Evolutionary conservation across 92 coral and sea anemone genomes (phyloP), one percentile per base, ranked within the genome.

Genomic region (Parazoanthus atlanticus): DNA sequence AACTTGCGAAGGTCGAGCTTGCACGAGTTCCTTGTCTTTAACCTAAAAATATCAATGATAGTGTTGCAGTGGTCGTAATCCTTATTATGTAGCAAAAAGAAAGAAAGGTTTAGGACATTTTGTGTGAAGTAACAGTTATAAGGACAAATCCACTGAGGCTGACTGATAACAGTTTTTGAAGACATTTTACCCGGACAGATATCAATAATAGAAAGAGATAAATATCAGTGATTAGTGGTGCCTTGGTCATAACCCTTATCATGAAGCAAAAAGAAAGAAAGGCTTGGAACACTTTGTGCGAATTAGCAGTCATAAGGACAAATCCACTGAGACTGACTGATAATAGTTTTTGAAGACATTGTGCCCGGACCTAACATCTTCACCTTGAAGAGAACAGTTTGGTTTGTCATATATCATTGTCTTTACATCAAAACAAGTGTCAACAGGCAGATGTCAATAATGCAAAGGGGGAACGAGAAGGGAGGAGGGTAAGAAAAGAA

Each of bases 1-100:
- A 95, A 97, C 76, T 95, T 91, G 23, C 99, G 91, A 79, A 97
- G 90, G 93, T 97, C 96, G 73, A 97, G 93, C 79, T 92, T 97
- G 82, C 99, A 97, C 26, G 99, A 94, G 61, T 83, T 83, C 26
- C 86, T 69, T 40, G 86, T 83, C 69, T 83, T 83, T 69, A 83
- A 67, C 64, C 86, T 83, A 31, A 19, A 56, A 30, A 12, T 9
- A 77, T 23, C 4, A 40, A 77, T 25, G 13, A 78, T 7, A 21
- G 23, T 25, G 21, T 6, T 19, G 46, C 15, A 69, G 0, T n/a
- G 1, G 21, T 72, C 26, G 6, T 29, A 72, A 72, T 9, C 6
- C 11, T 72, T 26, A 10, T 2, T 23, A 61, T 21, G 69, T 2
- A 61, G 7, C 1, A 61, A 61, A 4, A 61, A 19, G 65, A 56